Percentiles rank a stretch among this genome's conserved stretches.
Evolutionary conservation across 2,888 invertebrate species (phyloP).

Genomic region (Sinhomidia bicolor): DNA sequence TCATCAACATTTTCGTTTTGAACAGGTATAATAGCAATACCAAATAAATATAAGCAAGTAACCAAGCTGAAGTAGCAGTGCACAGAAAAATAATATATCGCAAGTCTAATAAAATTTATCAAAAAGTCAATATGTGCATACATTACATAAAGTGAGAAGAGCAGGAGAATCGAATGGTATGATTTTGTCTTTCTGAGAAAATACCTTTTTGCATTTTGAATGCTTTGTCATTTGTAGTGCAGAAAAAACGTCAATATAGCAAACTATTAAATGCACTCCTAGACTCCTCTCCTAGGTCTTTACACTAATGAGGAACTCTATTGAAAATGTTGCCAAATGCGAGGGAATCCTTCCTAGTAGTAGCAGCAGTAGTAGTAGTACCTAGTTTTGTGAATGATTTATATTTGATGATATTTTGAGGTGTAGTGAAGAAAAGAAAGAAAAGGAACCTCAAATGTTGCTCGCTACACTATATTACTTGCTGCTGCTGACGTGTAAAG

Average conservation of each 20-base stretch:
- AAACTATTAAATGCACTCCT: background rate
- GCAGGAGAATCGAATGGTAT: background rate
- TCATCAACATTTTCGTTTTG: background rate
- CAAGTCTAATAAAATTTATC: conserved; percentile 49
- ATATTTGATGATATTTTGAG: background rate
- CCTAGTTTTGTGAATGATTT: background rate
- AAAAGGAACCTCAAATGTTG: conserved; percentile 7
- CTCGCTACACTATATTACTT: no score
- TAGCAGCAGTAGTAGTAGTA: no score
- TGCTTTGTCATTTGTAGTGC: background rate
- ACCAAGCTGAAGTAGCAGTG: background rate
- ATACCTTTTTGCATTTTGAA: background rate
- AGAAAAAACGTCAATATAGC: conserved; percentile 13
- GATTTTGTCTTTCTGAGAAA: background rate
- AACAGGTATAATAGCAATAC: conserved; percentile 12
- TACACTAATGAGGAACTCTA: conserved; percentile 17
- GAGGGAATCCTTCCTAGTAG: background rate
- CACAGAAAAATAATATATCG: conserved; percentile 30
- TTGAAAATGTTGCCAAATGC: background rate
- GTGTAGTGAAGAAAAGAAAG: background rate
- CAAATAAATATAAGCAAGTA: background rate
- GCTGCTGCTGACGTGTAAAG: background rate
- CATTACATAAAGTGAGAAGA: no score
- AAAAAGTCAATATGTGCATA: conserved; percentile 35
- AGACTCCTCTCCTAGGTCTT: background rate